phyloP scores from a whole-genome alignment of 1,140 invertebrate genomes.

The Tetraneura akinire region DNA sequence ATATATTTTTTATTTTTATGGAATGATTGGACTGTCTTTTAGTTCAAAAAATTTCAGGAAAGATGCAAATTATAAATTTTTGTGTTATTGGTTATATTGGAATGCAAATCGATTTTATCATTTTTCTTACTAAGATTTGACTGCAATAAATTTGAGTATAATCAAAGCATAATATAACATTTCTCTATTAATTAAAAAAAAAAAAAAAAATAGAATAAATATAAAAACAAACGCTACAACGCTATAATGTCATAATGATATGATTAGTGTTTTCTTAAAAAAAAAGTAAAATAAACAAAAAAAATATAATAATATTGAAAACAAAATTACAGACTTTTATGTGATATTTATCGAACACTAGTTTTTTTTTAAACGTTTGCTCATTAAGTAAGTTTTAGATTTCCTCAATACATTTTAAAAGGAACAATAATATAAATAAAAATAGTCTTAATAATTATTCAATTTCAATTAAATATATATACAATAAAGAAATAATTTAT shows the following conservation, averaged over 20 bases:
- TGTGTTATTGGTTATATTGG: slow-evolving; percentile 3
- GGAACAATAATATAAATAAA: slow-evolving; percentile 46
- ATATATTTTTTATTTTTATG: slow-evolving; percentile 27
- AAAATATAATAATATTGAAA: slow-evolving; percentile 28
- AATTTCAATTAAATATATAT: slow-evolving; percentile 18
- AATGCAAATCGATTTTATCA: slow-evolving; percentile 44
- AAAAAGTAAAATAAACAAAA: slow-evolving; percentile 28
- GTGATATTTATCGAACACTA: slow-evolving; percentile 26
- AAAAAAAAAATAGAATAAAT: not conserved
- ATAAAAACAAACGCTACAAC: slow-evolving; percentile 38
- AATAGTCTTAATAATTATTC: slow-evolving; percentile 46
- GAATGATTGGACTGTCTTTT: slow-evolving; percentile 45
- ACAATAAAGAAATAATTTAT: slow-evolving; percentile 3
- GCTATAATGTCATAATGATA: slow-evolving; percentile 42
- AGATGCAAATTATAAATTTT: not conserved
- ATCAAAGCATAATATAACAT: slow-evolving; percentile 14
- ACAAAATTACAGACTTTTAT: slow-evolving; percentile 40
- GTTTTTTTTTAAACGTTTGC: not conserved
- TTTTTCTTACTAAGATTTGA: not conserved
- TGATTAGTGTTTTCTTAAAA: slow-evolving; percentile 32
- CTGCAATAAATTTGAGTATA: not conserved
- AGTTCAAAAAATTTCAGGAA: slow-evolving; percentile 9
- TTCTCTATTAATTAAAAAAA: not conserved
- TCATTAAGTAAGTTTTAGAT: slow-evolving; percentile 10
- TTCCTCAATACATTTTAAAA: slow-evolving; percentile 38